Evolutionary conservation across 1,140 invertebrate species (phyloP).

Genomic region (Procambarus virginalis): DNA sequence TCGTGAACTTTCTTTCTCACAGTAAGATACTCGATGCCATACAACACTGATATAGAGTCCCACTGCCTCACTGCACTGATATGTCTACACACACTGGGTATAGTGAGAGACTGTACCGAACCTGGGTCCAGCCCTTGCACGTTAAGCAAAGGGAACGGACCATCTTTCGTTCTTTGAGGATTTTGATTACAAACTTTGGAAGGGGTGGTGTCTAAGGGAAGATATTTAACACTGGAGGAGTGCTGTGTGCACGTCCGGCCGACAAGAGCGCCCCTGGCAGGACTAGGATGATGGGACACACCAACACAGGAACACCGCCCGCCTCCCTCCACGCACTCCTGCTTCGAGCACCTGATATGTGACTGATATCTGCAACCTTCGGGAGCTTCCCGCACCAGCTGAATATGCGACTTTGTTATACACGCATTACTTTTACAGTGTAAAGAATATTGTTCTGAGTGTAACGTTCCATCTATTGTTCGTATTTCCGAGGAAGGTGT

Average conservation of each 20-base stretch:
- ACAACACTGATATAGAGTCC: conserved; percentile 61
- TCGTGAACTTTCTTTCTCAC: conserved; percentile 59
- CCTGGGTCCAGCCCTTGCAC: conserved; percentile 44
- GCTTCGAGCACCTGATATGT: background rate
- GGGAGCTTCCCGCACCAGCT: conserved; percentile 18
- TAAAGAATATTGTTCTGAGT: conserved; percentile 2
- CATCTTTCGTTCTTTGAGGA: background rate
- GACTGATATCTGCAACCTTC: conserved; percentile 8
- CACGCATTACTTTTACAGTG: background rate
- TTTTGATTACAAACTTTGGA: background rate
- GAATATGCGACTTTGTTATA: conserved; percentile 26
- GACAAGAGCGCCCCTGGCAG: conserved; percentile 3
- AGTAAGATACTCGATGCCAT: conserved; percentile 51
- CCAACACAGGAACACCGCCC: background rate
- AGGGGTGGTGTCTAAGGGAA: background rate
- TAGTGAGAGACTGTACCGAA: conserved; percentile 53
- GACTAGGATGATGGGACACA: conserved; percentile 20
- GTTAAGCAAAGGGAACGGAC: conserved; percentile 32
- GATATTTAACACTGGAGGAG: conserved; percentile 15
- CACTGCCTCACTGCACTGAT: conserved; percentile 55
- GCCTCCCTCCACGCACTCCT: conserved; percentile 4
- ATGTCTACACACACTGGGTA: conserved; percentile 41
- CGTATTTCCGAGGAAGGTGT: conserved; percentile 7
- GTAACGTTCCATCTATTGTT: conserved; percentile 3
- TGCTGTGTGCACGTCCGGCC: conserved; percentile 16